phyloP scores from a whole-genome alignment of 2,888 invertebrate genomes.

The Pristionchus mayeri region DNA sequence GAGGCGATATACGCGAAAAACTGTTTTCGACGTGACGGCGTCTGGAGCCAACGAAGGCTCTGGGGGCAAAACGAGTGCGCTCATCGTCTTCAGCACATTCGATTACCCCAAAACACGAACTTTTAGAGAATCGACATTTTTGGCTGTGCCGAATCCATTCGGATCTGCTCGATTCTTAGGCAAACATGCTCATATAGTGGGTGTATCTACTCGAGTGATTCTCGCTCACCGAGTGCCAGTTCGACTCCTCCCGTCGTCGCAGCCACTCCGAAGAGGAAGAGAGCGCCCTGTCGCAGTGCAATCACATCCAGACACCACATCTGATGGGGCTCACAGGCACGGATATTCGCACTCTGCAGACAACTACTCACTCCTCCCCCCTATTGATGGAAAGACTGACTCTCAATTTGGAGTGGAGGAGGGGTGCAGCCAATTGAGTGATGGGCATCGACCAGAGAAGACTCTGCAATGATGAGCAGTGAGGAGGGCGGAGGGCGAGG shows the following conservation, averaged over 20 bases:
- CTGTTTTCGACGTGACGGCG: no score
- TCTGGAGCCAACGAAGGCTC: no score
- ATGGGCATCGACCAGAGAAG: constrained; percentile 14
- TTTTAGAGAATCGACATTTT: no score
- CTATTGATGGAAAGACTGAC: neutral
- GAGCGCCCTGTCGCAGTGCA: constrained; percentile 28
- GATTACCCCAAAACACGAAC: no score
- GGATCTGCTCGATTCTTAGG: no score
- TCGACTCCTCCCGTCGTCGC: constrained; percentile 13
- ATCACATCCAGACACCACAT: constrained; percentile 47
- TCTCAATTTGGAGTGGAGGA: neutral
- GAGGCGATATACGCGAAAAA: no score
- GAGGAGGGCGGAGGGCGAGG: neutral
- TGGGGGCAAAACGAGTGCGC: no score
- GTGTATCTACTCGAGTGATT: no score
- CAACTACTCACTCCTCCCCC: no score
- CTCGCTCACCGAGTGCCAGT: constrained; percentile 29
- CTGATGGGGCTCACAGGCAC: neutral
- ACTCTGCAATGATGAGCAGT: neutral
- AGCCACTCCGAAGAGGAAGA: constrained; percentile 38
- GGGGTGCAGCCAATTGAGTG: neutral
- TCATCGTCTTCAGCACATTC: no score
- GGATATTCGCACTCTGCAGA: constrained; percentile 17
- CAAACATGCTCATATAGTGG: no score
- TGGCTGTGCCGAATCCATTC: no score